Base-by-base conservation (phyloP, 2,113 vertebrate genomes). In the Trochalopteron elliotii region DNA sequence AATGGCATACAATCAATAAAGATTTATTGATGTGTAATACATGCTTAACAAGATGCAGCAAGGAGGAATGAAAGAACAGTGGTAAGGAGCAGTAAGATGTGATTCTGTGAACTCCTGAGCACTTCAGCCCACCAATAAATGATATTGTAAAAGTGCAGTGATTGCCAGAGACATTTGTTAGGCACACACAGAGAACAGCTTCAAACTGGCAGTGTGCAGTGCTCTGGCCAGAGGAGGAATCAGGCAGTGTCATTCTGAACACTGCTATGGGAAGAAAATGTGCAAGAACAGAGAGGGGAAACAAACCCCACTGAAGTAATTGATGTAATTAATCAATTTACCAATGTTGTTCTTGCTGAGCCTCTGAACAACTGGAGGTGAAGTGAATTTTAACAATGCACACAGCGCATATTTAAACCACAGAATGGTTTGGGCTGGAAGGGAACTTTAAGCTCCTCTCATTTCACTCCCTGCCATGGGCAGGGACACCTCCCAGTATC, bases 311-410 rank as follows among this genome's bases (percentile, higher is more conserved):
- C 49, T 57, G 9, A 69, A 88, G 63, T 83, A 93, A 94, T 88
- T 92, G 83, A 94, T 90, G 44, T 44, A 93, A 94, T 90, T 86
- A 92, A 95, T 97, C 94, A 86, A 78, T 96, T 93, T 74, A 77
- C 42, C 83, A 47, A 30, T 70, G 45, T 44, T 70, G 6, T 20
- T 90, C 71, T 76, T 3, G 12, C 53, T 30, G 65, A 96, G 44
- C 56, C 42, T 44, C 83, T 55, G 47, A 67, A 40, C 17, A 68
- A 59, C 42, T 21, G 50, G 40, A 86, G 64, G 59, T 27, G 35
- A 78, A 35, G n/a, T 47, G 76, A 83, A 90, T 92, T 80, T 90
- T 70, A 94, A 70, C 63, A 65, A 55, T 8, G 27, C 64, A 40
- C 12, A 15, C 15, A 18, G 68, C 3, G 10, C 7, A 2, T 40